phyloP scores from a whole-genome alignment of 2,113 vertebrate species.

The Cyphomyrus discorhynchus region DNA sequence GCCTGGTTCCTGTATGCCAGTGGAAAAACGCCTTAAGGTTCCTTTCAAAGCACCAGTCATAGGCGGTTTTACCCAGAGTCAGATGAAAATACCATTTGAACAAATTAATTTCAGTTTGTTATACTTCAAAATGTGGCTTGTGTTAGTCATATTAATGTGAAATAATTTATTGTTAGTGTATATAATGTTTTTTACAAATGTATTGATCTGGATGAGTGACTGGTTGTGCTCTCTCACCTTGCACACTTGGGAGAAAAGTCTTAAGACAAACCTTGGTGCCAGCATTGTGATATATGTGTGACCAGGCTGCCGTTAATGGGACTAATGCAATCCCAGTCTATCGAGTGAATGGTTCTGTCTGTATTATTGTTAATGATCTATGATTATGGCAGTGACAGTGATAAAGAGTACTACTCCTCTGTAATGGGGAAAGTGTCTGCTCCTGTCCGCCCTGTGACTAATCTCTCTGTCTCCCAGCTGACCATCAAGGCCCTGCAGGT shows the following conservation, averaged over 20 bases:
- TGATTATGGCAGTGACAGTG: background rate
- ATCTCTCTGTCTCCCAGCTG: constrained; percentile 54
- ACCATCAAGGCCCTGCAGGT: constrained; percentile 84
- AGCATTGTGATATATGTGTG: background rate
- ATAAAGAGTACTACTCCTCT: background rate
- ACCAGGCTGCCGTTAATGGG: background rate
- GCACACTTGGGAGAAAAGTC: background rate
- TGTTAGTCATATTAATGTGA: background rate
- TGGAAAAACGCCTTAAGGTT: background rate
- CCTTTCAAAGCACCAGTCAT: background rate
- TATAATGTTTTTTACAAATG: background rate
- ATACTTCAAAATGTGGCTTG: background rate
- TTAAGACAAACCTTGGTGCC: background rate
- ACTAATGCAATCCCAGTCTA: background rate
- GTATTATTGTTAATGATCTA: background rate
- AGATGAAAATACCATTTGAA: background rate
- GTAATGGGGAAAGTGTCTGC: background rate
- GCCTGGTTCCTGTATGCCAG: background rate
- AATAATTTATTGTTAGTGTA: background rate
- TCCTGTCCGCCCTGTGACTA: background rate
- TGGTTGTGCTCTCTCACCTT: background rate
- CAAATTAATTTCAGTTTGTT: background rate
- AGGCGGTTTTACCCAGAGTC: background rate
- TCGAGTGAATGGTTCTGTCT: background rate
- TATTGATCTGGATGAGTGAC: background rate